Evolutionary conservation across 2,888 invertebrate genomes (phyloP).

Genomic region (Phania funesta): DNA sequence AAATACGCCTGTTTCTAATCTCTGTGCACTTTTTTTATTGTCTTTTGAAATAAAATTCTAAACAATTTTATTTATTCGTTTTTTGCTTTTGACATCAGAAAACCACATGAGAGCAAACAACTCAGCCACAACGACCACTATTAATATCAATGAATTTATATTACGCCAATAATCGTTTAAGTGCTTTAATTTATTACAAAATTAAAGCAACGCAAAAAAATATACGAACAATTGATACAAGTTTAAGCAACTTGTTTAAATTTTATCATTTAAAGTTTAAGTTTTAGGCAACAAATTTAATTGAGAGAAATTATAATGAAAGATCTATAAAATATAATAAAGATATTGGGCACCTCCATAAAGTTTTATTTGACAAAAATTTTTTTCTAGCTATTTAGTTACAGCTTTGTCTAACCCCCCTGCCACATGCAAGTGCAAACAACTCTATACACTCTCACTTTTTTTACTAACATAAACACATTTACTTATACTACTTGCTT

Average conservation of each 20-base stretch:
- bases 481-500: too few species aligned
- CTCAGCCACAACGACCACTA: slow-evolving; percentile 52
- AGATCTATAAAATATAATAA: too few species aligned
- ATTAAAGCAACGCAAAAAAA: neutral
- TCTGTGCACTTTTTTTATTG: neutral
- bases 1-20: neutral
- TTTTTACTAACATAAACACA: too few species aligned
- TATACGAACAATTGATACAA: neutral
- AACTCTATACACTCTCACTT: too few species aligned
- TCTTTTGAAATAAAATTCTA: neutral
- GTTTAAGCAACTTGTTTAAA: neutral
- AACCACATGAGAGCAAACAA: slow-evolving; percentile 48
- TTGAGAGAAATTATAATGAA: too few species aligned
- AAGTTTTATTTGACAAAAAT: too few species aligned
- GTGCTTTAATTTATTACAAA: slow-evolving; percentile 10
- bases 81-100: slow-evolving; percentile 18
- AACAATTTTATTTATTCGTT: neutral
- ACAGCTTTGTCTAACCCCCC: too few species aligned
- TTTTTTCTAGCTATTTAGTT: too few species aligned
- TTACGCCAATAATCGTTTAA: slow-evolving; percentile 19
- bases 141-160: slow-evolving; percentile 57
- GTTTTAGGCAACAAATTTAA: too few species aligned
- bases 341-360: too few species aligned
- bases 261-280: too few species aligned
- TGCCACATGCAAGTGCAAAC: too few species aligned